phyloP scores from a whole-genome alignment of 1,140 invertebrate genomes.

The Pseudachorutes palmiensis region DNA sequence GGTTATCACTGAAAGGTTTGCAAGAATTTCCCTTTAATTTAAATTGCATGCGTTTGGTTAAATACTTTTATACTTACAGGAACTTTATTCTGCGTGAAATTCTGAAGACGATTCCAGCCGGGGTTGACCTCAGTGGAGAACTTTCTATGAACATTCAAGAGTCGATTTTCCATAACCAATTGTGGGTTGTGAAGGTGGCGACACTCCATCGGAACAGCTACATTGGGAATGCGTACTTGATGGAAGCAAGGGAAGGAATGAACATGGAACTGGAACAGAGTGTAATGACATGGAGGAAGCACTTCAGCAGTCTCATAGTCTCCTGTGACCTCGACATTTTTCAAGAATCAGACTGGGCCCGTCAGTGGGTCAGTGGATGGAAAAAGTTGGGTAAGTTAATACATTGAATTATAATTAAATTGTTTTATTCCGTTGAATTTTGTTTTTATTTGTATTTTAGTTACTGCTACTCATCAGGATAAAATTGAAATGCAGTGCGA shows the following conservation, averaged over 20 bases:
- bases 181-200: conserved; percentile 21
- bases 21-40: conserved; percentile 10
- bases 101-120: conserved; percentile 12
- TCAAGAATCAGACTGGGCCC: conserved; percentile 15
- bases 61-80: conserved; percentile 19
- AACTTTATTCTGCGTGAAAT: conserved; percentile 12
- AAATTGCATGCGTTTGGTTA: background rate
- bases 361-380: conserved; percentile 25
- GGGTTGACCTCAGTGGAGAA: background rate
- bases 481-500: background rate
- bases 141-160: conserved; percentile 14
- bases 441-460: background rate
- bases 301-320: conserved; percentile 1
- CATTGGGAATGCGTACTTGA: background rate
- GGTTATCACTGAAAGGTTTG: conserved; percentile 21
- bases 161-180: conserved; percentile 21
- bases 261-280: background rate
- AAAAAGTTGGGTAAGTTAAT: conserved; percentile 27
- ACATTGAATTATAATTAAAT: conserved; percentile 11
- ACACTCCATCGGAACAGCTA: conserved; percentile 1
- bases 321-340: conserved; percentile 1
- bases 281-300: conserved; percentile 18
- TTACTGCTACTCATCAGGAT: too few species aligned
- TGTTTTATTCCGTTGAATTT: background rate
- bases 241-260: conserved; percentile 5